Evolutionary conservation across 2,888 invertebrate species (phyloP).

Genomic region (Leptinotarsa tumamoca): DNA sequence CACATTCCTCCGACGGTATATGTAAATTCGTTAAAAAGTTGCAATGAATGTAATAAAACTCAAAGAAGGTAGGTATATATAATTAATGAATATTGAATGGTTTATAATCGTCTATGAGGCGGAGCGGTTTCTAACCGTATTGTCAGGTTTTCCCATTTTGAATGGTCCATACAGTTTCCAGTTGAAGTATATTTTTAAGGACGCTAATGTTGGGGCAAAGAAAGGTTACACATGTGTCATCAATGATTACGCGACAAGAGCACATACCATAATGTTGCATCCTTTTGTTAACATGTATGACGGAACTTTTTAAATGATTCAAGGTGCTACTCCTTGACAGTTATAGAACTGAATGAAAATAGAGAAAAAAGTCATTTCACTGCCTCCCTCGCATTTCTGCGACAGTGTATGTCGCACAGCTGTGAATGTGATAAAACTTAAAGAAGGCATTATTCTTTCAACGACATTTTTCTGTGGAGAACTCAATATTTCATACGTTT

Average conservation of each 20-base stretch:
- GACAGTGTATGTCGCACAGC: background rate
- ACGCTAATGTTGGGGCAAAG: no score
- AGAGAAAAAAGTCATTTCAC: conserved; percentile 5
- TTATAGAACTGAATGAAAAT: conserved; percentile 19
- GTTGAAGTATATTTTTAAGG: background rate
- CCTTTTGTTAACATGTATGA: conserved; percentile 4
- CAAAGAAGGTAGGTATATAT: background rate
- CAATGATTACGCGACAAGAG: no score
- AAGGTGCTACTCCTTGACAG: background rate
- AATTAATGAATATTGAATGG: background rate
- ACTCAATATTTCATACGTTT: no score
- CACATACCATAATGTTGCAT: no score
- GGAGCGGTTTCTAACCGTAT: background rate
- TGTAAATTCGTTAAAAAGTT: background rate
- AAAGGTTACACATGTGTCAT: no score
- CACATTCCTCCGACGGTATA: background rate
- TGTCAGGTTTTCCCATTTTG: background rate
- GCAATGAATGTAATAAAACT: conserved; percentile 4
- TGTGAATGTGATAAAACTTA: conserved; percentile 4
- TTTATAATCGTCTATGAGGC: conserved; percentile 1
- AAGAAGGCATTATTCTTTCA: background rate
- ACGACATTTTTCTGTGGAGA: no score
- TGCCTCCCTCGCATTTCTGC: conserved; percentile 1
- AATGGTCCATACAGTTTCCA: background rate
- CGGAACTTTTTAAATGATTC: conserved; percentile 10